Base-by-base conservation (phyloP, 2,797 vertebrate genomes). In the Acanthurus leucopareius region DNA sequence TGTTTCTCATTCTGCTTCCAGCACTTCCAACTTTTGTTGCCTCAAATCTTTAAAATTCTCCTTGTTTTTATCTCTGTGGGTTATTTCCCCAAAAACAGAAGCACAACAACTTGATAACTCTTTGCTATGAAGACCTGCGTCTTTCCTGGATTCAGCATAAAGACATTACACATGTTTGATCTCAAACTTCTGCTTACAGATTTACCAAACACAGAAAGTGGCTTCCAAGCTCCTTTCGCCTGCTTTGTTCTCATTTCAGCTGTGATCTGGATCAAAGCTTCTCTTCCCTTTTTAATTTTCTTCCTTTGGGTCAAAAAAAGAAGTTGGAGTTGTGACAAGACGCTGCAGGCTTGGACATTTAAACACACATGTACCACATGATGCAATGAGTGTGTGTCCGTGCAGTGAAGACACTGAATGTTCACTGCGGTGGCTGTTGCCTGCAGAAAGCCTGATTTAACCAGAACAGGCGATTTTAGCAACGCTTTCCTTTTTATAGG, bases 401-500 rank as follows among this genome's bases (percentile, higher is more conserved):
- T 25, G 25, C 25, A 25, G 25, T 25, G 25, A 25, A 25, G 25
- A 25, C 25, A 25, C 25, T 25, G 25, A 3, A 25, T 2, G 25
- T 25, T 25, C 25, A 25, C 25, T 17, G 22, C 49, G 56, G 40
- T 73, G 52, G 6, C 13, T 38, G 35, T 32, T 14, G 57, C 47
- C 25, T n/a, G 35, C 47, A 13, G 35, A 45, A 48, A 19, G 8
- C 3, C n/a, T 35, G 42, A 14, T 66, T 62, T 63, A 25, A 49
- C 5, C 20, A 28, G 10, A 20, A 68, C 71, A 9, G 52, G 7
- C 38, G 2, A 35, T 10, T 17, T 7, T 8, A 28, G 10, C 42
- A 3, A 17, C 16, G 2, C 7, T 20, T 15, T 17, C 19, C 57
- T 17, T 79, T 61, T 73, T 82, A 72, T 66, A 83, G 77, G 16